A percentile compares a stretch with the other conserved stretches of the same genome.
Conservation (phyloP, 2,888 invertebrate genomes). For the Drosophila fulvimacula region DNA sequence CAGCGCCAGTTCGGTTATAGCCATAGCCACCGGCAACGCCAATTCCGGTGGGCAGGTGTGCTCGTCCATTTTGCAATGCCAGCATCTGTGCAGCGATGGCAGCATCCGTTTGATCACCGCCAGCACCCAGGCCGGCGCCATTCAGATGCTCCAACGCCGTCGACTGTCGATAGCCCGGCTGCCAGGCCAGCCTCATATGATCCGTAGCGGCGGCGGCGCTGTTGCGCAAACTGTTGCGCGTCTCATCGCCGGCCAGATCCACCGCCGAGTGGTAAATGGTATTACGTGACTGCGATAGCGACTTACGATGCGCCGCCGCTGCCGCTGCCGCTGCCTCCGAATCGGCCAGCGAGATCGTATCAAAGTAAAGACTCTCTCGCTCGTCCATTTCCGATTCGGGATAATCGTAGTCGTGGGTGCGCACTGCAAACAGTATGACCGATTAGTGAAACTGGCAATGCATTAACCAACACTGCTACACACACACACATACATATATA, state of each 20-base stretch:
- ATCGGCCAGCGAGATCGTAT: constrained; percentile 84
- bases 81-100: constrained; percentile 56
- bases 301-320: constrained; percentile 84
- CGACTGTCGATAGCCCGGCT: constrained; percentile 80
- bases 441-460: constrained; percentile 32
- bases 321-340: constrained; percentile 84
- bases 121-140: constrained; percentile 23
- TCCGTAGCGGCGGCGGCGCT: constrained; percentile 37
- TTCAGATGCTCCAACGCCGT: constrained; percentile 83
- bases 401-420: constrained; percentile 84
- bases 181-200: constrained; percentile 60
- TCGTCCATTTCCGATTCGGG: constrained; percentile 85
- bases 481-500: not conserved
- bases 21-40: constrained; percentile 47
- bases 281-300: constrained; percentile 86
- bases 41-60: constrained; percentile 65
- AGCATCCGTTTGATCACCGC: constrained; percentile 46
- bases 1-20: constrained; percentile 11
- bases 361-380: constrained; percentile 84
- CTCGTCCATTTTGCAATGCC: constrained; percentile 77
- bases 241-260: constrained; percentile 85
- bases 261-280: constrained; percentile 87
- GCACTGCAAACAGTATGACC: constrained; percentile 76
- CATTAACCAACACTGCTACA: constrained; percentile 1
- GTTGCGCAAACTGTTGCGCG: constrained; percentile 71